phyloP scores from a whole-genome alignment of 2,797 vertebrate species.

The Dryobates pubescens region DNA sequence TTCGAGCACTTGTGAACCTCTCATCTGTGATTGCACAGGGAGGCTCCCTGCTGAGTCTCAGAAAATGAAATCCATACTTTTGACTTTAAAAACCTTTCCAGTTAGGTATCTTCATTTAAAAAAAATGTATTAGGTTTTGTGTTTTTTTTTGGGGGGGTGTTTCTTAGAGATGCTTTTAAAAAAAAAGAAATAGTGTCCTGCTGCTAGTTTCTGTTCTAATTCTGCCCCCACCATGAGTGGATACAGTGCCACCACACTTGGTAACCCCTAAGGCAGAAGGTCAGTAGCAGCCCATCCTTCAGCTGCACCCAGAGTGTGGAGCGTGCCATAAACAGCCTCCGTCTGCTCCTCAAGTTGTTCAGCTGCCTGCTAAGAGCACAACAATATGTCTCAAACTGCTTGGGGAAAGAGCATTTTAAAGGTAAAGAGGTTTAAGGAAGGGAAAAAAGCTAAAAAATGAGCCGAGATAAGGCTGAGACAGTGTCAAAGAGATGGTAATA shows the following conservation, averaged over 20 bases:
- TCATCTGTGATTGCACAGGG: neutral
- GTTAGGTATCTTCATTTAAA: neutral
- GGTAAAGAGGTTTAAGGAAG: slow-evolving; percentile 53
- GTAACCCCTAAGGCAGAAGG: neutral
- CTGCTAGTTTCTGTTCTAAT: neutral
- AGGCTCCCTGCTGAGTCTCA: neutral
- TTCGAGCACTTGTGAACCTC: neutral
- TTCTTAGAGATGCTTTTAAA: too few relatives aligned
- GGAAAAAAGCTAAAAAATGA: neutral
- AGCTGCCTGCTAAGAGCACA: slow-evolving; percentile 13
- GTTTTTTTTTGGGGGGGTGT: neutral
- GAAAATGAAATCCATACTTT: neutral
- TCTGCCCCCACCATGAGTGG: fast-evolving
- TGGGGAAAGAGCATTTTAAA: neutral
- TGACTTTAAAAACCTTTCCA: neutral
- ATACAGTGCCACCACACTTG: neutral
- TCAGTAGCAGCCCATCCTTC: neutral
- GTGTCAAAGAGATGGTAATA: slow-evolving; percentile 61
- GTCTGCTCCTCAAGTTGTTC: neutral
- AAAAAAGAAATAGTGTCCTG: neutral
- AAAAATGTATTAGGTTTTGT: neutral
- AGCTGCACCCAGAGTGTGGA: neutral
- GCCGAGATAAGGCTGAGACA: slow-evolving; percentile 56
- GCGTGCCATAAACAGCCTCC: neutral
- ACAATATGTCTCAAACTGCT: neutral